Conservation (phyloP, 2,113 vertebrate genomes). For the Sitta europaea region DNA sequence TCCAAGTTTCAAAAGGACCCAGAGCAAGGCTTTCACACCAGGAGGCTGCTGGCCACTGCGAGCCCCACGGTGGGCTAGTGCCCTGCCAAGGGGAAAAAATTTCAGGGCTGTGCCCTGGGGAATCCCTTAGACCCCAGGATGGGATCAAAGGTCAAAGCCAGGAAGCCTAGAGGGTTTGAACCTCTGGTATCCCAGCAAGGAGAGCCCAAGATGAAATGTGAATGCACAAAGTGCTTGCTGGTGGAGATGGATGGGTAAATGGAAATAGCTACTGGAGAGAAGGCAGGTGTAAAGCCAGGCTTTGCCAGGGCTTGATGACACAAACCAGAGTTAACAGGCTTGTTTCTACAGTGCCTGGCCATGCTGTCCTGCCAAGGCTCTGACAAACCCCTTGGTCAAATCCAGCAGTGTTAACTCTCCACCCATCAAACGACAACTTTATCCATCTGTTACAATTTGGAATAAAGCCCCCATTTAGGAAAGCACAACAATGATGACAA, state of each 20-base stretch:
- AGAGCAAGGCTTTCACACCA: not conserved
- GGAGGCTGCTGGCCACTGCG: not conserved
- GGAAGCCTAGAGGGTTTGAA: not conserved
- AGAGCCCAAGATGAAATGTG: not conserved
- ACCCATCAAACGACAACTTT: not conserved
- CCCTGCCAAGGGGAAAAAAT: not conserved
- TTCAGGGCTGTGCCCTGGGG: not conserved
- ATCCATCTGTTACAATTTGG: not conserved
- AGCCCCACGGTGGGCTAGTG: not conserved
- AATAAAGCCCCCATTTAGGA: not conserved
- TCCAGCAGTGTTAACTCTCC: not conserved
- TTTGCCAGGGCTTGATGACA: not conserved
- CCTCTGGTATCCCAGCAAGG: not conserved
- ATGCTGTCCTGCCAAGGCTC: not conserved
- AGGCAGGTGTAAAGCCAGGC: not conserved
- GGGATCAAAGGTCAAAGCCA: not conserved
- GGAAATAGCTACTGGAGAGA: not conserved
- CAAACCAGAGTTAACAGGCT: not conserved
- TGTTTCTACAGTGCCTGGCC: not conserved
- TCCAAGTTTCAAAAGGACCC: not conserved
- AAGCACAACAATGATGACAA: not conserved
- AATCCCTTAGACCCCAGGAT: not conserved
- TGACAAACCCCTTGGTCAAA: not conserved
- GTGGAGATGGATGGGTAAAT: not conserved
- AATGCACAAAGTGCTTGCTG: not conserved